Evolutionary conservation across 2,113 vertebrate species (phyloP), one percentile per base, ranked within the genome.

Genomic region (Stictonetta naevosa): DNA sequence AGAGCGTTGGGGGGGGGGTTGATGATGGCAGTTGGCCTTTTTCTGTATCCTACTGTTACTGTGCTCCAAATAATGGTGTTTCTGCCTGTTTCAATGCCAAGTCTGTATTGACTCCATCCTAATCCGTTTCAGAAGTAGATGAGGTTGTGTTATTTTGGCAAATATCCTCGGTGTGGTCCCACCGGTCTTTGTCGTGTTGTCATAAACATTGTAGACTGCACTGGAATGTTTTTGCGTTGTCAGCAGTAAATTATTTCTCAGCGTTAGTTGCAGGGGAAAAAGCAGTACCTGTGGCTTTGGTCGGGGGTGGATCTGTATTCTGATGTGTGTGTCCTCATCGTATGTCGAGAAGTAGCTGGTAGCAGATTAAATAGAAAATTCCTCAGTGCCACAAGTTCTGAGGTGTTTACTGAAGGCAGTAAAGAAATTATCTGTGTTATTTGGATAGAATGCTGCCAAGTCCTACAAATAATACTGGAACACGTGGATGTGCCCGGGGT

Each of bases 21-120:
- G 84, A 20, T 93, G 53, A 91, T 95, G 89, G 91, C 93, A 93
- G 74, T 75, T 81, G 76, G 81, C 19, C 59, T 84, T 78, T 89
- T 73, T 60, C 81, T 93, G 81, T 74, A 44, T 91, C 84, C 86
- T 89, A 0, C 89, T 91, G 83, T 44, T 55, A 12, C 28, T 3
- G 7, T 64, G 76, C 60, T 93, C 77, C 93, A 64, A 84, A 36
- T 67, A 78, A 63, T 62, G 76, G 83, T 23, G 62, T 40, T 82
- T 28, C 86, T 92, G 69, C 2, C 0, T 1, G 0, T 29, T 73
- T 48, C 66, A 14, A 21, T 13, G 19, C 64, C 36, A 28, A 31
- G 31, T 38, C 72, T 88, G 76, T 20, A 66, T 63, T 21, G 58
- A 84, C 53, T 83, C 83, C 63, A 1, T 90, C 76, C 76, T 52